A percentile compares a stretch with the other conserved stretches of the same genome.
Conservation (phyloP, 2,888 invertebrate species). For the Argynnis bischoffii region DNA sequence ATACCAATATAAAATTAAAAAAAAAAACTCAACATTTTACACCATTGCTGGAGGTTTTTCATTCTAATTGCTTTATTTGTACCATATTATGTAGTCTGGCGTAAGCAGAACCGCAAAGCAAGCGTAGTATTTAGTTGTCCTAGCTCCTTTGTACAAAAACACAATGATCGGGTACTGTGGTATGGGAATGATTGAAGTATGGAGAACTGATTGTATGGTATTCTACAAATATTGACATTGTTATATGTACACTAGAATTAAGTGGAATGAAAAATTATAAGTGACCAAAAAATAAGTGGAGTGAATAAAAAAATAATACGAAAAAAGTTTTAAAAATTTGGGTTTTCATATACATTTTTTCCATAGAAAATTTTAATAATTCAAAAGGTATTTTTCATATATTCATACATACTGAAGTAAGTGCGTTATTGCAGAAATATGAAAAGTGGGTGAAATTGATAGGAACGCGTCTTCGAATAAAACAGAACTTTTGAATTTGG, state of each 20-base stretch:
- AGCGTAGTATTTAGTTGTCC: constrained; percentile 34
- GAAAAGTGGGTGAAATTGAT: too few relatives aligned
- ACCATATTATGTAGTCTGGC: constrained; percentile 31
- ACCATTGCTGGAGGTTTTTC: not conserved
- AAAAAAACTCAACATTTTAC: not conserved
- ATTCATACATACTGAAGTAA: too few relatives aligned
- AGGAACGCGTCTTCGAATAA: not conserved
- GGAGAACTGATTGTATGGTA: constrained; percentile 40
- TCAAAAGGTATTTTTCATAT: too few relatives aligned
- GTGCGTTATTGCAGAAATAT: constrained; percentile 5
- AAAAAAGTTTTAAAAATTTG: not conserved
- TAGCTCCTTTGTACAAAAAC: constrained; percentile 31
- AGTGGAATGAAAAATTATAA: constrained; percentile 21
- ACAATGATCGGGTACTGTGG: constrained; percentile 37
- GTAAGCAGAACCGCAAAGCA: constrained; percentile 42
- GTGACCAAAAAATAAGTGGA: constrained; percentile 8
- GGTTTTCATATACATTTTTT: not conserved
- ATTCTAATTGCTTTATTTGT: not conserved
- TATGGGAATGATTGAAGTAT: constrained; percentile 36
- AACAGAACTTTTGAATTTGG: constrained; percentile 5
- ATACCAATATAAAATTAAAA: not conserved
- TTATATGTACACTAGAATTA: constrained; percentile 31
- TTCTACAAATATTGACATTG: not conserved
- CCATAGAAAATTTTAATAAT: too few relatives aligned
- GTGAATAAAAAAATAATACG: constrained; percentile 12